phyloP scores from a whole-genome alignment of 2,113 vertebrate species.

The Syngnathoides biaculeatus region DNA sequence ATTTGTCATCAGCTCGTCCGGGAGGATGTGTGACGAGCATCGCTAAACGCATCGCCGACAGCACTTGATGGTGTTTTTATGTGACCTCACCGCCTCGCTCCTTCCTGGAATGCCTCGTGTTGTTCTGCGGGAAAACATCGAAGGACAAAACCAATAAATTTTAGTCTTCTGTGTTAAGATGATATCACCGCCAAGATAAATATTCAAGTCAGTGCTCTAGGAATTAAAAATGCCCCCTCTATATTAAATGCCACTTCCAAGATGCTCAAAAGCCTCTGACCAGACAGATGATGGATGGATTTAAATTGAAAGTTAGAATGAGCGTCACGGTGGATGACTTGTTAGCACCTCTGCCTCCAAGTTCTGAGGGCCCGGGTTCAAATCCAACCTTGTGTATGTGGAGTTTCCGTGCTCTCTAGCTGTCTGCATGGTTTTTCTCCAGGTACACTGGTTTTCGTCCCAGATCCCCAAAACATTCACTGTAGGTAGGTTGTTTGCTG shows the following conservation, averaged over 20 bases:
- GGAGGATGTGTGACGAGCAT: conserved; percentile 51
- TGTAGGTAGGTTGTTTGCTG: too few species aligned
- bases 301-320: not conserved
- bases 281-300: conserved; percentile 17
- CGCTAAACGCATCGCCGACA: conserved; percentile 32
- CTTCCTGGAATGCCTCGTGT: conserved; percentile 40
- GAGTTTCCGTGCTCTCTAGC: too few species aligned
- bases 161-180: conserved; percentile 7
- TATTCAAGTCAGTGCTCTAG: not conserved
- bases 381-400: too few species aligned
- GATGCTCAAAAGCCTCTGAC: conserved; percentile 21
- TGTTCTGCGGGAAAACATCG: conserved; percentile 15
- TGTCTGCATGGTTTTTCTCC: too few species aligned
- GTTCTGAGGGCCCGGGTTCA: too few species aligned
- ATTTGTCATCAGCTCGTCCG: conserved; percentile 8
- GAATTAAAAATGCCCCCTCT: conserved; percentile 15
- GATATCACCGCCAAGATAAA: conserved; percentile 10
- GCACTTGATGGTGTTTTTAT: conserved; percentile 18
- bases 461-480: too few species aligned
- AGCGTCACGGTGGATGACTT: too few species aligned
- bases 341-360: too few species aligned
- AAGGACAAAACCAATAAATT: conserved; percentile 26
- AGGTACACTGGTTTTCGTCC: too few species aligned
- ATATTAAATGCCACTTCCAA: conserved; percentile 28
- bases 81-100: conserved; percentile 16